A percentile compares a stretch with the other conserved stretches of the same genome.
phyloP scores from a whole-genome alignment of 2,797 vertebrate species.

The Mus minutoides region DNA sequence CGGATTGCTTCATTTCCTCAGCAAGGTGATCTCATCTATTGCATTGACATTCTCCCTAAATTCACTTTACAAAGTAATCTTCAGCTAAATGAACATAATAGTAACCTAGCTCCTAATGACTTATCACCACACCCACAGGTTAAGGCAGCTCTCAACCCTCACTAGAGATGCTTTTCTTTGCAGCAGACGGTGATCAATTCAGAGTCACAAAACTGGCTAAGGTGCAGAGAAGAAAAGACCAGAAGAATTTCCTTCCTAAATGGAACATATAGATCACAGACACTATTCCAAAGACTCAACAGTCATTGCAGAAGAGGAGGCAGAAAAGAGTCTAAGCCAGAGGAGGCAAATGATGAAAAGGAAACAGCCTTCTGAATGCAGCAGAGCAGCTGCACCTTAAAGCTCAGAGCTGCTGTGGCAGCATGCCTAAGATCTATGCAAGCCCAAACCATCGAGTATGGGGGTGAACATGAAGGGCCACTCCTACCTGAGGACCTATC shows the following conservation, averaged over 20 bases:
- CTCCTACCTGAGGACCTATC: neutral
- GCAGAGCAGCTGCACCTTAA: no score
- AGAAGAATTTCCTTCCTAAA: neutral
- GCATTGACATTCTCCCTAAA: neutral
- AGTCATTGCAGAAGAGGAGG: neutral
- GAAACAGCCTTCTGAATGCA: neutral
- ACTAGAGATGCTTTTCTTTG: neutral
- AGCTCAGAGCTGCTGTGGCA: neutral
- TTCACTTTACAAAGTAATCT: constrained; percentile 40
- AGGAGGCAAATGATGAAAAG: neutral
- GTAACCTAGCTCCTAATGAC: neutral
- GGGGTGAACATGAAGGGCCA: neutral
- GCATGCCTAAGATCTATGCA: neutral
- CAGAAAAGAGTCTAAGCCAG: neutral
- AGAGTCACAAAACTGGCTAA: neutral
- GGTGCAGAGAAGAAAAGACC: neutral
- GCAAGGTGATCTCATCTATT: neutral
- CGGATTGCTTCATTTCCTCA: constrained; percentile 30
- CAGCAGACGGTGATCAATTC: neutral
- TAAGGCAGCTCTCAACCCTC: neutral
- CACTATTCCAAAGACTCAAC: neutral
- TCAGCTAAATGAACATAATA: neutral
- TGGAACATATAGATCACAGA: no score
- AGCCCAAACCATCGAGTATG: neutral
- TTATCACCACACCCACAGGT: neutral